A percentile compares a stretch with the other conserved stretches of the same genome.
Conservation (phyloP, 2,888 invertebrate genomes). For the Drosophila mercatorum region DNA sequence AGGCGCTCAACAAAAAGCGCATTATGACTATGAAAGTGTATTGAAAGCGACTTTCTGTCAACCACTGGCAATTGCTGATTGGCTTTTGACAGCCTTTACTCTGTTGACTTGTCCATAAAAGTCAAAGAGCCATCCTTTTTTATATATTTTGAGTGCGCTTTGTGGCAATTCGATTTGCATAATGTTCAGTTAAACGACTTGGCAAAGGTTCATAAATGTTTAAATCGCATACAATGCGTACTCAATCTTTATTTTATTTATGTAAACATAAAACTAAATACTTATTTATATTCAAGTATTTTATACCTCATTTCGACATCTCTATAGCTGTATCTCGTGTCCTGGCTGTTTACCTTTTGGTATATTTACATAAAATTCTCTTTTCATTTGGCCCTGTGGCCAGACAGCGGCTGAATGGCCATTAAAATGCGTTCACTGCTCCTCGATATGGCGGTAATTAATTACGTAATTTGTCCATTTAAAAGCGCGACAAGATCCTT, state of each 20-base stretch:
- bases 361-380: background rate
- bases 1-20: conserved; percentile 18
- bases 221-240: background rate
- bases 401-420: conserved; percentile 23
- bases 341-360: conserved; percentile 1
- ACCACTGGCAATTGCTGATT: conserved; percentile 54
- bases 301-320: background rate
- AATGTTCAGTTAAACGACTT: conserved; percentile 41
- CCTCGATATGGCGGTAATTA: conserved; percentile 72
- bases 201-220: conserved; percentile 5
- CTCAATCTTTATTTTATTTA: background rate
- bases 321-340: background rate
- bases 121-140: conserved; percentile 41
- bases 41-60: conserved; percentile 57
- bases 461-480: conserved; percentile 76
- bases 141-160: conserved; percentile 22
- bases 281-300: background rate
- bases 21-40: conserved; percentile 58
- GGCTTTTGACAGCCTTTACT: conserved; percentile 52
- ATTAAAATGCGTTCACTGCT: conserved; percentile 46
- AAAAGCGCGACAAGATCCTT: conserved; percentile 44
- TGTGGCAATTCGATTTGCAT: conserved; percentile 42
- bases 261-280: background rate
- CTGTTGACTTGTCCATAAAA: conserved; percentile 53
- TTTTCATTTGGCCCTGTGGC: background rate